These are phyloP conservation scores for Silurus lanzhouensis DNA, from an alignment of 2,797 vertebrate species.

Conservation along the genomic window DNA sequence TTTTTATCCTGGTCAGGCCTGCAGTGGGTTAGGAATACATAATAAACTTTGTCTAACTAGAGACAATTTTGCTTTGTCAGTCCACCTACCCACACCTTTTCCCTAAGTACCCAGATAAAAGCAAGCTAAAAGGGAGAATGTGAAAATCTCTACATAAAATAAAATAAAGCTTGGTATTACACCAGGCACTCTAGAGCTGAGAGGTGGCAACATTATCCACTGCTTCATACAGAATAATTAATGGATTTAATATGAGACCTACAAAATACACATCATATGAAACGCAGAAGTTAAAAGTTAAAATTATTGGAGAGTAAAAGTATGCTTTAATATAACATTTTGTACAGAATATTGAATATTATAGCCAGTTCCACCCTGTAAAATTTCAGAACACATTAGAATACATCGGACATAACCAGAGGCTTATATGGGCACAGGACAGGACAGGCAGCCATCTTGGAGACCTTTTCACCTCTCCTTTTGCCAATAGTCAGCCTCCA, in stretches of 20 bases:
- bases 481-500: conserved; percentile 26
- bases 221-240: not conserved
- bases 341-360: not conserved
- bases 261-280: not conserved
- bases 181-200: not conserved
- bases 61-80: not conserved
- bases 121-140: not conserved
- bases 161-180: not conserved
- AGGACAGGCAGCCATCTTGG: conserved; percentile 25
- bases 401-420: not conserved
- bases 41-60: too few species aligned
- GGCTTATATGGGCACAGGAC: not conserved
- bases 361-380: not conserved
- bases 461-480: conserved; percentile 57
- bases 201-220: not conserved
- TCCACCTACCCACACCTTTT: not conserved
- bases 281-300: not conserved
- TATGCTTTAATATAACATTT: not conserved
- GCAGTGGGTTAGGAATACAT: not conserved
- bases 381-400: not conserved
- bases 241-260: not conserved
- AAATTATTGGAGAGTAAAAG: not conserved
- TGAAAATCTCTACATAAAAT: not conserved
- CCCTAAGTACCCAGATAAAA: not conserved
- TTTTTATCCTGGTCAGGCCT: not conserved